Evolutionary conservation across 1,140 invertebrate species (phyloP).

Genomic region (Argopecten irradians): DNA sequence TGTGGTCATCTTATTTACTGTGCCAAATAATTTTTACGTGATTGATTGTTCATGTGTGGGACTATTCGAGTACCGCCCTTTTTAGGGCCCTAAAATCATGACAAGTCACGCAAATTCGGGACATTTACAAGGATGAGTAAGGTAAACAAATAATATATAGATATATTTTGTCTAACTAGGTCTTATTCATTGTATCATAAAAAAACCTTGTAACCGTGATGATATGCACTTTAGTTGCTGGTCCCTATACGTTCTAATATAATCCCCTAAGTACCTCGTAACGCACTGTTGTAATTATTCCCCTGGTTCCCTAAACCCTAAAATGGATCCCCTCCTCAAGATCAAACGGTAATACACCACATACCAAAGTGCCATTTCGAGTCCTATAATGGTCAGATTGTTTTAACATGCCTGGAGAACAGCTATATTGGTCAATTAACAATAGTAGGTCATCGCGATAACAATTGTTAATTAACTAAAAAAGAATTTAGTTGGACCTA

Average conservation of each 20-base stretch:
- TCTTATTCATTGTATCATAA: background rate
- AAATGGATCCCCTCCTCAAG: background rate
- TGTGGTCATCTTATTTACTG: background rate
- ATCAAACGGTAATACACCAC: background rate
- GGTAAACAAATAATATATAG: background rate
- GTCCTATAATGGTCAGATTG: background rate
- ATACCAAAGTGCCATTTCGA: background rate
- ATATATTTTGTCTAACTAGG: background rate
- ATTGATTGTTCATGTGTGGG: background rate
- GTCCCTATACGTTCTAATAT: background rate
- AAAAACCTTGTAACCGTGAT: background rate
- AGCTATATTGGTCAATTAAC: background rate
- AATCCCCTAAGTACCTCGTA: background rate
- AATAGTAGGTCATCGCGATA: background rate
- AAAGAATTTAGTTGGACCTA: background rate
- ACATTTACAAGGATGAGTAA: conserved; percentile 2
- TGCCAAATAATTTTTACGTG: background rate
- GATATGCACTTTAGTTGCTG: background rate
- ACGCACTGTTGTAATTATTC: background rate
- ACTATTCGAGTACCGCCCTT: background rate
- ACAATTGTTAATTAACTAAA: background rate
- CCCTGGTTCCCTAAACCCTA: background rate
- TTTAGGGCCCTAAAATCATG: conserved; percentile 11
- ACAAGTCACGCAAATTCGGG: background rate
- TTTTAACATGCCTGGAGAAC: background rate